Evolutionary conservation across 2,797 vertebrate genomes (phyloP).

Genomic region (Gambusia yucatana): DNA sequence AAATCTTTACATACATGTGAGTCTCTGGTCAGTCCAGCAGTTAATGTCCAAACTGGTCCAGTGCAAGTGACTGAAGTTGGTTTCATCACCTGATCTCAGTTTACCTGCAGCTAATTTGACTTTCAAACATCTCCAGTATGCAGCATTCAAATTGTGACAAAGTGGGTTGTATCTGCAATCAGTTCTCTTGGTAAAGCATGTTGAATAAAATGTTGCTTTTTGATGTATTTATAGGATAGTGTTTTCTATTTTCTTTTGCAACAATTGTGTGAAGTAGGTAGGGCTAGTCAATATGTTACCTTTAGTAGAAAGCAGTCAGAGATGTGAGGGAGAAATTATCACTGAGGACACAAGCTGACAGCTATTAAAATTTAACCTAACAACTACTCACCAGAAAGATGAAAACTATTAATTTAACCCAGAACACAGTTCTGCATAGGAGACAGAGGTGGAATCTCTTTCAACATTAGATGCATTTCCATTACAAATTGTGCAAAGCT

Average conservation of each 20-base stretch:
- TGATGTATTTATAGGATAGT: background rate
- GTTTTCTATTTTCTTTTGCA: background rate
- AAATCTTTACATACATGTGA: background rate
- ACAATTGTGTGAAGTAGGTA: background rate
- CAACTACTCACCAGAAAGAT: too few species aligned
- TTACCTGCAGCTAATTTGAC: constrained; percentile 47
- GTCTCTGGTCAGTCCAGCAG: background rate
- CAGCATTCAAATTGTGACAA: constrained; percentile 34
- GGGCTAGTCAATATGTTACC: background rate
- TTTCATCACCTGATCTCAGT: background rate
- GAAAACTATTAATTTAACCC: too few species aligned
- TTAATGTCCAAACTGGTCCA: background rate
- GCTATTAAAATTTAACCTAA: background rate
- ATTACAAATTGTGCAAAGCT: too few species aligned
- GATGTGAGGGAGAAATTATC: background rate
- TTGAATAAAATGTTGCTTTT: background rate
- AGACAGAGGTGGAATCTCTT: too few species aligned
- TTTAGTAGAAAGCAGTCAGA: background rate
- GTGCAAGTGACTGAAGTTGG: background rate
- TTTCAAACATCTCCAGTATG: constrained; percentile 34
- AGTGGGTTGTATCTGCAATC: background rate
- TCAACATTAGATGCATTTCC: too few species aligned
- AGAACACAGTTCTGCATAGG: too few species aligned
- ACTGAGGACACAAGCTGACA: background rate
- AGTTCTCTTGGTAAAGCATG: background rate